These are phyloP conservation scores for Siniperca undulata DNA, from an alignment of 2,797 vertebrate genomes.

Conservation along the genomic window DNA sequence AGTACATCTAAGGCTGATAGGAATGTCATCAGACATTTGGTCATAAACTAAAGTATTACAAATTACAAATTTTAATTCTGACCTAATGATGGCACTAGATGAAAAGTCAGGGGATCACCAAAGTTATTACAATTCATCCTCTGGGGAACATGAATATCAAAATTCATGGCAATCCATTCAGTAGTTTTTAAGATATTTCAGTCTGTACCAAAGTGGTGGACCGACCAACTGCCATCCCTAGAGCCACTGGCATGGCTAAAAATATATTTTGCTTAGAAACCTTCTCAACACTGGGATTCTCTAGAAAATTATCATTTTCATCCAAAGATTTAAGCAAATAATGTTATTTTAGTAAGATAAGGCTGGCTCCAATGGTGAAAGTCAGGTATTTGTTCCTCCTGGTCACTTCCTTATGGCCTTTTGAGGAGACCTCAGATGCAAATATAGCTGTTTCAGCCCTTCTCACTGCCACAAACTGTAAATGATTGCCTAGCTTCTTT, in stretches of 20 bases:
- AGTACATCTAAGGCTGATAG: background rate
- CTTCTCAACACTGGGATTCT: background rate
- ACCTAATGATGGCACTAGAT: background rate
- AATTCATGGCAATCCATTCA: background rate
- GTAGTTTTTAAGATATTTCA: background rate
- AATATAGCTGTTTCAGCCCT: background rate
- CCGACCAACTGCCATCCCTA: background rate
- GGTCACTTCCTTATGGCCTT: background rate
- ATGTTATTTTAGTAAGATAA: background rate
- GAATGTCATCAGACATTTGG: background rate
- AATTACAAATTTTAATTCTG: background rate
- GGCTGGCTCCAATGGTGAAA: background rate
- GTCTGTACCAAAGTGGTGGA: background rate
- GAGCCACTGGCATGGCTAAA: background rate
- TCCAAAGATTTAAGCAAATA: background rate
- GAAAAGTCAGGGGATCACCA: background rate
- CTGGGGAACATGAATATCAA: background rate
- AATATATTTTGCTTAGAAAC: background rate
- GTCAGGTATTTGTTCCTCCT: background rate
- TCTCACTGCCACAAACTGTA: background rate
- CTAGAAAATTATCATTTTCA: background rate
- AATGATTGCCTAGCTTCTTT: background rate
- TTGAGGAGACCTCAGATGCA: background rate
- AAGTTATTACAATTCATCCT: background rate
- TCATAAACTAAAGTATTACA: no score